Evolutionary conservation across 2,113 vertebrate species (phyloP).

Genomic region (Holacanthus passer): DNA sequence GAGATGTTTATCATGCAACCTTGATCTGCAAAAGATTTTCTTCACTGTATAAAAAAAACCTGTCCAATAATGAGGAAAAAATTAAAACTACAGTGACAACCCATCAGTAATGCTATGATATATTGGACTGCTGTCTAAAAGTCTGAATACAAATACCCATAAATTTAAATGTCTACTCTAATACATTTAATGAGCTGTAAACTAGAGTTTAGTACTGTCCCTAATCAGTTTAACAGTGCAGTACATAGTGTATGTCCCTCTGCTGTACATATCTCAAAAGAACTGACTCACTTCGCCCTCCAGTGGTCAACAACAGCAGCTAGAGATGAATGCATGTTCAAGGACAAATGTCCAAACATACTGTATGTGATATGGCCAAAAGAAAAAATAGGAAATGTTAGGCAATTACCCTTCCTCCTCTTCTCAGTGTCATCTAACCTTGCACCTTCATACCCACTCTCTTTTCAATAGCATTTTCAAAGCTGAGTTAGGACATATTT

Average conservation of each 20-base stretch:
- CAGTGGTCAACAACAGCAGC: conserved; percentile 46
- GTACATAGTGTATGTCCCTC: not conserved
- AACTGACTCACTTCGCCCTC: conserved; percentile 58
- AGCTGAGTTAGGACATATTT: too few species aligned
- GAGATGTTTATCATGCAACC: not conserved
- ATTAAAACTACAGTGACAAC: too few species aligned
- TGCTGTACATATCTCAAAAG: conserved; percentile 7
- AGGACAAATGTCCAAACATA: not conserved
- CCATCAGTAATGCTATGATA: not conserved
- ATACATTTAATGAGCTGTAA: too few species aligned
- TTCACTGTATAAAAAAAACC: too few species aligned
- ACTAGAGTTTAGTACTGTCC: not conserved
- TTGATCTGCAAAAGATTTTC: not conserved
- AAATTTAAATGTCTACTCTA: not conserved
- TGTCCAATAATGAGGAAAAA: not conserved
- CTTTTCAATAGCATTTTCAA: too few species aligned
- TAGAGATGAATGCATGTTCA: conserved; percentile 2
- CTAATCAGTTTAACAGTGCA: not conserved
- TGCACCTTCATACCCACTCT: too few species aligned
- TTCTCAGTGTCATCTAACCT: not conserved
- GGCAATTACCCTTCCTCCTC: too few species aligned
- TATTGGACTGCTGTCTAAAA: too few species aligned
- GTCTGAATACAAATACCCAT: not conserved
- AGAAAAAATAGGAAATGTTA: not conserved
- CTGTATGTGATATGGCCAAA: not conserved